These are phyloP conservation scores for Gasterosteus nipponicus DNA, from an alignment of 2,113 vertebrate genomes.

Conservation along the genomic window DNA sequence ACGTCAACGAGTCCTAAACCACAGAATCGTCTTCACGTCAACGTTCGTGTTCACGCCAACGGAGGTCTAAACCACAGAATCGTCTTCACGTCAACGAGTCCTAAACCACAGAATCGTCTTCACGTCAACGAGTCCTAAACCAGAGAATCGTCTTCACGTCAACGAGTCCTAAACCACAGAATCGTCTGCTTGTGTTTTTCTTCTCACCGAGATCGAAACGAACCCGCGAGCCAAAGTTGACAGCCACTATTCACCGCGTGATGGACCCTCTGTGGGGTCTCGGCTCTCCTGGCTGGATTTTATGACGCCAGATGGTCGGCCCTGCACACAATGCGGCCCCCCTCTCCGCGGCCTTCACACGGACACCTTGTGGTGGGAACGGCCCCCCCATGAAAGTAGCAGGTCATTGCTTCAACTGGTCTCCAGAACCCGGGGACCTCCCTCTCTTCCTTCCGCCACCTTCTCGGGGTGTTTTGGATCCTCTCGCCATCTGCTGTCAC, in stretches of 20 bases:
- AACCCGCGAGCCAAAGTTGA: conserved; percentile 38
- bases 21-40: no score
- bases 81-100: no score
- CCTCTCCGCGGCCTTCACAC: conserved; percentile 34
- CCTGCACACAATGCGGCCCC: conserved; percentile 55
- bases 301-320: conserved; percentile 64
- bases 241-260: conserved; percentile 25
- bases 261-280: conserved; percentile 48
- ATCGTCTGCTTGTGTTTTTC: neutral
- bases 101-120: no score
- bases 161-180: no score
- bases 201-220: conserved; percentile 30
- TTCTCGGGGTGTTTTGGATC: conserved; percentile 41
- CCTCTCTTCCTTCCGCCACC: conserved; percentile 32
- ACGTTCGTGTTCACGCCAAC: no score
- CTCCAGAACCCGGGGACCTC: conserved; percentile 37
- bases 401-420: conserved; percentile 51
- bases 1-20: neutral
- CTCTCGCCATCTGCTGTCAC: conserved; percentile 50
- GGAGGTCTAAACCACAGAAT: no score
- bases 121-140: no score
- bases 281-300: conserved; percentile 43
- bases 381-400: conserved; percentile 34
- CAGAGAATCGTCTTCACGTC: no score
- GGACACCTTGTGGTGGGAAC: conserved; percentile 58